A percentile compares a stretch with the other conserved stretches of the same genome.
phyloP scores from a whole-genome alignment of 2,113 vertebrate species.

The Spermophilus dauricus region DNA sequence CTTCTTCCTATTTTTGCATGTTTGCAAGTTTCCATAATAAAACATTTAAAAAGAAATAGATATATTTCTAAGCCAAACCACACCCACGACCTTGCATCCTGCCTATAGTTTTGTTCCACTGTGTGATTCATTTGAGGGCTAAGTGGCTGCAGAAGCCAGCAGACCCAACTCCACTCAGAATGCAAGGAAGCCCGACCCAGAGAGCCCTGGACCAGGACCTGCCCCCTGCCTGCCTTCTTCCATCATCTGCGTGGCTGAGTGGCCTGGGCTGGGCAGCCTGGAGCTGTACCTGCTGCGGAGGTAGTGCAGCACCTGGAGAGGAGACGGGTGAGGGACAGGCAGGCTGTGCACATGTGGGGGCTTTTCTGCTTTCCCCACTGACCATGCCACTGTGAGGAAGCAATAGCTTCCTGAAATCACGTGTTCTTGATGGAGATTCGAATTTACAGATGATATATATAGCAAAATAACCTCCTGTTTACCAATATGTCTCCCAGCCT shows the following conservation, averaged over 20 bases:
- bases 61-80: not conserved
- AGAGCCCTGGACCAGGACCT: too few relatives aligned
- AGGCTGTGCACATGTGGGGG: not conserved
- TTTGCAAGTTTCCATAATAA: not conserved
- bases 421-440: too few relatives aligned
- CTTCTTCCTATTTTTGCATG: not conserved
- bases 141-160: not conserved
- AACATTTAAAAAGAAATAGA: not conserved
- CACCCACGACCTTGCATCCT: not conserved
- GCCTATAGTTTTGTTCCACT: not conserved
- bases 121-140: not conserved
- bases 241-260: too few relatives aligned
- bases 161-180: not conserved
- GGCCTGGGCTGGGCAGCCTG: too few relatives aligned
- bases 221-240: too few relatives aligned
- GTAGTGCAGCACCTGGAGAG: too few relatives aligned
- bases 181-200: not conserved
- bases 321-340: too few relatives aligned
- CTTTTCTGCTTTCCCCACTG: too few relatives aligned
- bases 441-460: too few relatives aligned
- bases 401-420: not conserved
- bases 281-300: too few relatives aligned
- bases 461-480: not conserved
- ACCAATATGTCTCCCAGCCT: too few relatives aligned
- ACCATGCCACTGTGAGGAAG: not conserved